Conservation (phyloP, 2,888 invertebrate genomes). For the Julus scandinavius region DNA sequence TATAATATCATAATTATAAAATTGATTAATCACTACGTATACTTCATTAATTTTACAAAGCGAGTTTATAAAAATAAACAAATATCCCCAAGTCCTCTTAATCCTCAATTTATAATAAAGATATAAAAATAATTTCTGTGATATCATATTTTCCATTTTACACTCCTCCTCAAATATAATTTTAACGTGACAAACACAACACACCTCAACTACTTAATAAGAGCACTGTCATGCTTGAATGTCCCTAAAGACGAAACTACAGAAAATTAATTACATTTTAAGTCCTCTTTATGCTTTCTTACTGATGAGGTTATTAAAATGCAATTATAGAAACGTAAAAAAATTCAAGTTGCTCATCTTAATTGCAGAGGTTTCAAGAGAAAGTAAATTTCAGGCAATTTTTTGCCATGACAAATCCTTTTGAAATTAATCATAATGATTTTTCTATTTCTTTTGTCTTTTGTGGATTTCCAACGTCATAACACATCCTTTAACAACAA, state of each 20-base stretch:
- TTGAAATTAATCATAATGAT: background rate
- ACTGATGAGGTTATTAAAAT: background rate
- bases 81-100: background rate
- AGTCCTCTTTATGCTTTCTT: background rate
- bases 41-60: background rate
- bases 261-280: background rate
- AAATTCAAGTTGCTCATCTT: background rate
- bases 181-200: background rate
- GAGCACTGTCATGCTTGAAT: background rate
- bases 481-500: background rate
- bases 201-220: background rate
- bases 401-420: background rate
- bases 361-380: background rate
- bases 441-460: background rate
- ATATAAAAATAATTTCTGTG: background rate
- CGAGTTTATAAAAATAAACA: background rate
- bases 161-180: background rate
- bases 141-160: background rate
- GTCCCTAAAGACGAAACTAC: background rate
- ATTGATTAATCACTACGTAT: too few relatives aligned
- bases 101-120: background rate
- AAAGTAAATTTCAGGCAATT: background rate
- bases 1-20: background rate
- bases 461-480: background rate
- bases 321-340: conserved; percentile 3